Evolutionary conservation across 2,888 invertebrate genomes (phyloP).

Genomic region (Phoenoteleia sp.): DNA sequence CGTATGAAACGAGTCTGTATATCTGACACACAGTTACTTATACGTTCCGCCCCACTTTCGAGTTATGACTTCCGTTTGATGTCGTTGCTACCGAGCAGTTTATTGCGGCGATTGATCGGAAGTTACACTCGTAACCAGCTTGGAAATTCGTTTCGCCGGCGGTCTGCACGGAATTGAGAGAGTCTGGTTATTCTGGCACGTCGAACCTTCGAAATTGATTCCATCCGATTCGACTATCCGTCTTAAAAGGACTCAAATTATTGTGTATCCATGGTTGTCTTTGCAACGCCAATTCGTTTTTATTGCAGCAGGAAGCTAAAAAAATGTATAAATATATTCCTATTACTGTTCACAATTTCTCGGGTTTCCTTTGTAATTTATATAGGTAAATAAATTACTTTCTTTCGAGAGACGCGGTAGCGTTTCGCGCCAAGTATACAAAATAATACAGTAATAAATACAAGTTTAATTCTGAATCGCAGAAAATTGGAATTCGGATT

Average conservation of each 20-base stretch:
- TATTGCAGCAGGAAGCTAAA: slow-evolving; percentile 15
- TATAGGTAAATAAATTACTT: too few relatives aligned
- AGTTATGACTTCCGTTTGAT: slow-evolving; percentile 71
- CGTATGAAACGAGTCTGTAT: slow-evolving; percentile 12
- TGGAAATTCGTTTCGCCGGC: slow-evolving; percentile 67
- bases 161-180: slow-evolving; percentile 58
- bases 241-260: slow-evolving; percentile 52
- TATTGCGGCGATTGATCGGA: slow-evolving; percentile 70
- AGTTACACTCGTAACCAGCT: slow-evolving; percentile 70
- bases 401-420: too few relatives aligned
- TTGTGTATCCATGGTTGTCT: slow-evolving; percentile 39
- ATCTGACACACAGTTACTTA: slow-evolving; percentile 53
- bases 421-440: too few relatives aligned
- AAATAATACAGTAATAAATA: too few relatives aligned
- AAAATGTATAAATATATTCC: too few relatives aligned
- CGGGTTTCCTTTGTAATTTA: too few relatives aligned
- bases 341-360: too few relatives aligned
- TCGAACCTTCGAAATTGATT: slow-evolving; percentile 60
- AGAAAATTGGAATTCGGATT: too few relatives aligned
- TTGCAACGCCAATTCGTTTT: slow-evolving; percentile 32
- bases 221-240: slow-evolving; percentile 51
- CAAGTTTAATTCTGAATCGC: too few relatives aligned
- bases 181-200: slow-evolving; percentile 64
- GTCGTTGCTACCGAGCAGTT: slow-evolving; percentile 64
- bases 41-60: slow-evolving; percentile 58